Conservation (phyloP, 92 coral and sea anemone genomes). For the Phenganax subtilis region DNA sequence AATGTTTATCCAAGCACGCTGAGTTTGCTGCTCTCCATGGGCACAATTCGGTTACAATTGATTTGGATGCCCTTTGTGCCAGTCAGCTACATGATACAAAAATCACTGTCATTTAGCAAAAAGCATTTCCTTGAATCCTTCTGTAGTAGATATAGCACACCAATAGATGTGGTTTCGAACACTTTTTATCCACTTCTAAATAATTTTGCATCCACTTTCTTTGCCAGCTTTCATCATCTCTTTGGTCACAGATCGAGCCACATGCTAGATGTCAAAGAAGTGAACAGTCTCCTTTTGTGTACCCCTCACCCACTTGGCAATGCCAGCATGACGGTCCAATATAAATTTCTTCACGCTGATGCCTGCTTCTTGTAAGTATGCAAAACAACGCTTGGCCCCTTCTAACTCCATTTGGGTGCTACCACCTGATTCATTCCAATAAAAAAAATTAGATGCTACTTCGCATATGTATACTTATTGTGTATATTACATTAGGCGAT, state of each 20-base stretch:
- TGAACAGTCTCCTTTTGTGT: not conserved
- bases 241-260: not conserved
- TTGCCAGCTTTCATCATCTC: not conserved
- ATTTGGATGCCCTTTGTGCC: not conserved
- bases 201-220: not conserved
- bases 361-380: not conserved
- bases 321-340: not conserved
- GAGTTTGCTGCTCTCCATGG: not conserved
- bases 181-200: not conserved
- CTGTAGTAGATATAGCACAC: not conserved
- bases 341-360: not conserved
- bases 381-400: conserved; percentile 4
- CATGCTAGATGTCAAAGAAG: not conserved
- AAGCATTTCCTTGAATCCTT: not conserved
- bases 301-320: not conserved
- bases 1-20: not conserved
- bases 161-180: not conserved
- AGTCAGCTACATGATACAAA: not conserved
- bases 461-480: too few relatives aligned
- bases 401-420: conserved; percentile 2
- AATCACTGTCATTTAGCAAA: not conserved
- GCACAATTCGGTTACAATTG: too few relatives aligned
- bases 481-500: too few relatives aligned
- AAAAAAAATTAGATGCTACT: not conserved
- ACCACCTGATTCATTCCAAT: not conserved